Evolutionary conservation across 2,797 vertebrate species (phyloP).

Genomic region (Scyliorhinus canicula): DNA sequence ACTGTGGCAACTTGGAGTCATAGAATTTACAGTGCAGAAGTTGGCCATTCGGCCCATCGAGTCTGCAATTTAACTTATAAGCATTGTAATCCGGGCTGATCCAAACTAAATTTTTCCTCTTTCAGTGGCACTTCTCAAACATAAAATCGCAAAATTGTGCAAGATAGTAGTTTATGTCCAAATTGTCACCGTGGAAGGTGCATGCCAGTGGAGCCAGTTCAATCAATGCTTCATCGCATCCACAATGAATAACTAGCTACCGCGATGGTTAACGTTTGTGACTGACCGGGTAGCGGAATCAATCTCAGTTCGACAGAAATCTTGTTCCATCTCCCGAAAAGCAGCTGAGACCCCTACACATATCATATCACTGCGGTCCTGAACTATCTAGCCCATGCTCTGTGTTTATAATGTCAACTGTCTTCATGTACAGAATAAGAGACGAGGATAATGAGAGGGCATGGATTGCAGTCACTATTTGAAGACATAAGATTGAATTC

Average conservation of each 20-base stretch:
- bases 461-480: not conserved
- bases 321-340: not conserved
- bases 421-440: not conserved
- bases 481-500: not conserved
- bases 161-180: not conserved
- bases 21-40: too few species aligned
- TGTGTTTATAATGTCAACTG: not conserved
- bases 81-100: not conserved
- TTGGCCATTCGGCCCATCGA: too few species aligned
- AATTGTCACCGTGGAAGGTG: not conserved
- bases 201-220: not conserved
- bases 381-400: not conserved
- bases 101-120: not conserved
- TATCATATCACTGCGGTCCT: not conserved
- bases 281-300: not conserved
- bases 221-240: not conserved
- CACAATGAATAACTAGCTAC: not conserved
- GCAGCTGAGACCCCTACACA: not conserved
- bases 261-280: not conserved
- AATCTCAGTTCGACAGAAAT: not conserved
- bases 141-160: not conserved
- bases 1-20: too few species aligned
- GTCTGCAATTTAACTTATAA: too few species aligned
- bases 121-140: not conserved
- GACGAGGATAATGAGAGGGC: not conserved